Percentiles rank a stretch among this genome's conserved stretches.
phyloP scores from a whole-genome alignment of 2,113 vertebrate species.

The Camelus dromedarius region DNA sequence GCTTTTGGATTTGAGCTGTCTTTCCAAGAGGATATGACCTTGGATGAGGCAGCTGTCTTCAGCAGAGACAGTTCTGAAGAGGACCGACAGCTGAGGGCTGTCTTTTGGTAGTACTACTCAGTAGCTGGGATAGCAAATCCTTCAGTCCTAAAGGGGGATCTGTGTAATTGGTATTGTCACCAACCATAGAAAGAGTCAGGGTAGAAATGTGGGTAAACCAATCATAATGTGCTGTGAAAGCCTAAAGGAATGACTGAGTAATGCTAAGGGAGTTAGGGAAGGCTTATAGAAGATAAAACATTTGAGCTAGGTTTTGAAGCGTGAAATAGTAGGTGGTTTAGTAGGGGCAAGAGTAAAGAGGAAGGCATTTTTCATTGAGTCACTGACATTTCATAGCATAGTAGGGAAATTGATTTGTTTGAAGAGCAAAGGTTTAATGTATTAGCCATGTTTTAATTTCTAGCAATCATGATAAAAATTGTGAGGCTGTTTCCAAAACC shows the following conservation, averaged over 20 bases:
- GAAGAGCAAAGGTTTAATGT: neutral
- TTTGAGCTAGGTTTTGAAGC: slow-evolving; percentile 12
- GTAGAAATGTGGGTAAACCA: neutral
- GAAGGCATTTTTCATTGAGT: slow-evolving; percentile 3
- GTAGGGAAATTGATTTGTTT: slow-evolving; percentile 21
- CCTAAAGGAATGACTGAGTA: neutral
- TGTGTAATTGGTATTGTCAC: neutral
- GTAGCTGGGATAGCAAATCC: neutral
- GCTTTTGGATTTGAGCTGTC: neutral
- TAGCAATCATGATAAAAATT: neutral
- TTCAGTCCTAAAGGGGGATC: neutral
- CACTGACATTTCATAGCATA: neutral
- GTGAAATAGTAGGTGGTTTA: neutral
- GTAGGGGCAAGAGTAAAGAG: neutral
- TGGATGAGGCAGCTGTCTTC: neutral
- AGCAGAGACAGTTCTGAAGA: slow-evolving; percentile 22
- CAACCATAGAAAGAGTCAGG: neutral
- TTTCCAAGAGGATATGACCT: neutral
- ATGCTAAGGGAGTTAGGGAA: neutral
- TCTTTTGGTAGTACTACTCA: neutral
- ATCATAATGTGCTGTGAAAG: neutral
- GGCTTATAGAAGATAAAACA: neutral
- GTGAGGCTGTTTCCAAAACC: neutral
- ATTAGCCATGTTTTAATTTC: neutral
- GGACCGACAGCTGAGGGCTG: neutral